A percentile compares a stretch with the other conserved stretches of the same genome.
Conservation (phyloP, 2,113 vertebrate species). For the Peromyscus maniculatus region DNA sequence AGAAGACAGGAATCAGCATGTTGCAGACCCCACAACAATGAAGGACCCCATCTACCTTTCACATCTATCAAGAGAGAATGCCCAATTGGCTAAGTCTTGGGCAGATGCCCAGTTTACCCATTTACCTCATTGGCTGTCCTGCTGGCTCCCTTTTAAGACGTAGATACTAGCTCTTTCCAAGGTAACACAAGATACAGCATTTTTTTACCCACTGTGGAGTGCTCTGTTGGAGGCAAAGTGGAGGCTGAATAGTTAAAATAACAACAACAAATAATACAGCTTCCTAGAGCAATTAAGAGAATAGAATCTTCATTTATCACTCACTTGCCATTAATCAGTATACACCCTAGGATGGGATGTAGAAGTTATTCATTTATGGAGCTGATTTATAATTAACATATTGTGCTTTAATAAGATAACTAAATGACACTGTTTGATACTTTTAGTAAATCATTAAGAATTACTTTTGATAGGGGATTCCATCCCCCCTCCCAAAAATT, state of each 20-base stretch:
- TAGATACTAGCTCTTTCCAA: not conserved
- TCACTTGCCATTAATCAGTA: slow-evolving; percentile 10
- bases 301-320: not conserved
- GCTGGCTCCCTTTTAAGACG: not conserved
- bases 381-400: slow-evolving; percentile 45
- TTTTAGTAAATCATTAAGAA: not conserved
- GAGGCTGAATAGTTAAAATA: not conserved
- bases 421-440: not conserved
- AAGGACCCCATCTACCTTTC: not conserved
- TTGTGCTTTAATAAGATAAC: not conserved
- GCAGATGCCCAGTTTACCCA: not conserved
- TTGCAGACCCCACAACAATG: not conserved
- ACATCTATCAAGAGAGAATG: not conserved
- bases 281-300: not conserved
- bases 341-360: not conserved
- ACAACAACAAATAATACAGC: not conserved
- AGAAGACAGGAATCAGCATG: not conserved
- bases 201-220: not conserved
- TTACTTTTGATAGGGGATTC: not conserved
- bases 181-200: not conserved
- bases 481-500: not conserved
- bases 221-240: slow-evolving; percentile 18
- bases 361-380: not conserved
- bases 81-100: not conserved
- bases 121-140: not conserved